Evolutionary conservation across 2,797 vertebrate species (phyloP).

Genomic region (Cetoscarus ocellatus): DNA sequence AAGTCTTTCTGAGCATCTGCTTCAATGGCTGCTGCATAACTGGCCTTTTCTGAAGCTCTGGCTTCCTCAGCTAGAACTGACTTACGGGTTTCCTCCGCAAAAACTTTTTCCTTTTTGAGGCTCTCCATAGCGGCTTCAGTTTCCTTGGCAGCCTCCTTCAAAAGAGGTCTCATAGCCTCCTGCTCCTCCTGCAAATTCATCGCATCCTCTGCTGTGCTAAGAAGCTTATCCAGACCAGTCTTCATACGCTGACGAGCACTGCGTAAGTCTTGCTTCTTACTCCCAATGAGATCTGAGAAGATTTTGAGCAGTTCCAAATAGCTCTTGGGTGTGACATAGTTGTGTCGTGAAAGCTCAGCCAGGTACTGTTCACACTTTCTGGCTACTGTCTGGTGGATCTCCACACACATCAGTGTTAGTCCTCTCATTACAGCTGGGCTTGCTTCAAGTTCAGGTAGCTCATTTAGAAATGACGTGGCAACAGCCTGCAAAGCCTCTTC

Average conservation of each 20-base stretch:
- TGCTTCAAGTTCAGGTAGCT: slow-evolving; percentile 86
- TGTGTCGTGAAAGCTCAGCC: slow-evolving; percentile 90
- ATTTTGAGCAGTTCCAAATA: slow-evolving; percentile 92
- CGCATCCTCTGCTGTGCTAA: slow-evolving; percentile 90
- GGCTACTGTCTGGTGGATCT: slow-evolving; percentile 90
- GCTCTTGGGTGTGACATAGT: slow-evolving; percentile 94
- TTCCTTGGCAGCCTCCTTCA: slow-evolving; percentile 92
- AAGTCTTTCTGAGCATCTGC: slow-evolving; percentile 92
- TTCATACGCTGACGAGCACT: slow-evolving; percentile 89
- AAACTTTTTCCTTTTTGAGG: slow-evolving; percentile 88
- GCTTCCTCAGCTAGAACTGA: slow-evolving; percentile 90
- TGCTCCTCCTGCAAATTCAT: slow-evolving; percentile 93
- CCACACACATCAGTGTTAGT: slow-evolving; percentile 89
- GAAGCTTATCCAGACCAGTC: slow-evolving; percentile 93
- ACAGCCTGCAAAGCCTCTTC: slow-evolving; percentile 91
- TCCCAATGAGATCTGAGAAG: slow-evolving; percentile 87
- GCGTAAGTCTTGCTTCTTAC: slow-evolving; percentile 89
- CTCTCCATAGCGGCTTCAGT: slow-evolving; percentile 89
- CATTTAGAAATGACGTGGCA: slow-evolving; percentile 86
- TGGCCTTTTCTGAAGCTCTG: slow-evolving; percentile 89
- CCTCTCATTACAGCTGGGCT: slow-evolving; percentile 67
- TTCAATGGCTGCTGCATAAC: slow-evolving; percentile 87
- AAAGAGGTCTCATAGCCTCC: slow-evolving; percentile 88
- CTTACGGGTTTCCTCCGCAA: slow-evolving; percentile 89
- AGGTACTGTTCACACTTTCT: slow-evolving; percentile 87